phyloP scores from a whole-genome alignment of 2,888 invertebrate genomes.

The Pocota personata region DNA sequence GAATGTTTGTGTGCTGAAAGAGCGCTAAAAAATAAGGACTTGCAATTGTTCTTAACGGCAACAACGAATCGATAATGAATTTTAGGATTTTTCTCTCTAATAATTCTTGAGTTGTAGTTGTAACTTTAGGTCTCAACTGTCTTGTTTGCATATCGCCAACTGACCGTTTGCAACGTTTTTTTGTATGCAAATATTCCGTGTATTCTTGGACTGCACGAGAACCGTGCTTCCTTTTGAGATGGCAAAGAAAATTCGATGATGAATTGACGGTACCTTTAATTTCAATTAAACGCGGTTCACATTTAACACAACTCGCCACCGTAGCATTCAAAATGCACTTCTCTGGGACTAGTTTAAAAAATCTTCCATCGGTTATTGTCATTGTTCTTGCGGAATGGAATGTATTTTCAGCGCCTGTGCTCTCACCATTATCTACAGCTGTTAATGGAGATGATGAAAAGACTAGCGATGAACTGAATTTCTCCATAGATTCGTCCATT shows the following conservation, averaged over 20 bases:
- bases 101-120: background rate
- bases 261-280: slow-evolving; percentile 33
- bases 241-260: slow-evolving; percentile 37
- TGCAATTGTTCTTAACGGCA: slow-evolving; percentile 20
- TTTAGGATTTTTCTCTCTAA: slow-evolving; percentile 16
- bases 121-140: background rate
- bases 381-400: background rate
- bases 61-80: slow-evolving; percentile 25
- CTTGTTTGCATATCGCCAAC: background rate
- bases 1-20: background rate
- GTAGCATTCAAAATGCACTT: slow-evolving; percentile 25
- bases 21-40: slow-evolving; percentile 16
- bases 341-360: slow-evolving; percentile 23
- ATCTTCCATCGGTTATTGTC: slow-evolving; percentile 42
- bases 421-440: background rate
- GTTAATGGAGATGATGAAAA: background rate
- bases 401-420: background rate
- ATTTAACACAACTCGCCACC: slow-evolving; percentile 42
- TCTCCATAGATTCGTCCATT: slow-evolving; percentile 25
- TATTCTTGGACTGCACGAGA: slow-evolving; percentile 15
- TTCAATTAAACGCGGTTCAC: slow-evolving; percentile 30
- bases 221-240: slow-evolving; percentile 50
- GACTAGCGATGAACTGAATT: background rate
- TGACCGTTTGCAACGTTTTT: slow-evolving; percentile 9
- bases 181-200: slow-evolving; percentile 16